Percentiles rank a stretch among this genome's conserved stretches.
These are phyloP conservation scores for Drosophila robusta DNA, from an alignment of 2,888 invertebrate species.

Conservation along the genomic window DNA sequence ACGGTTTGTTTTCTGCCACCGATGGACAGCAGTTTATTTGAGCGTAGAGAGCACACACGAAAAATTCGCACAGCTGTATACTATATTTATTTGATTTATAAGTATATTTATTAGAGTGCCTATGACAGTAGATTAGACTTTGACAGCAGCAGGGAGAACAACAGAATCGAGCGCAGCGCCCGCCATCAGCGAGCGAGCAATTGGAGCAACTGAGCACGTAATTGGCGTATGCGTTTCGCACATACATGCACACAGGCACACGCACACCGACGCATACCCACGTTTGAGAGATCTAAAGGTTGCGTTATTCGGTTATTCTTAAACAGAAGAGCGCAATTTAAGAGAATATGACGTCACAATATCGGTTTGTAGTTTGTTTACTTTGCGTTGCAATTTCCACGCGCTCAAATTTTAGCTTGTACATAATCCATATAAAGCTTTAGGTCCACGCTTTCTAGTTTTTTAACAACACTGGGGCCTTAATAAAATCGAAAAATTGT, in stretches of 20 bases:
- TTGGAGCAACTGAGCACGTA: constrained; percentile 71
- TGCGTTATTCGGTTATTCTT: too few species aligned
- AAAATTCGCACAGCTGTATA: constrained; percentile 44
- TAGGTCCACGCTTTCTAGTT: too few species aligned
- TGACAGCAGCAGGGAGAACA: constrained; percentile 38
- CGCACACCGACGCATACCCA: constrained; percentile 11
- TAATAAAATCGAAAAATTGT: too few species aligned
- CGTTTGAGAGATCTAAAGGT: too few species aligned
- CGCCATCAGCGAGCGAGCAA: constrained; percentile 68
- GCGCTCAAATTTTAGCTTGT: too few species aligned
- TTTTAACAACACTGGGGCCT: too few species aligned
- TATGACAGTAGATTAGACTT: constrained; percentile 50
- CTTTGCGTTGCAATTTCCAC: too few species aligned
- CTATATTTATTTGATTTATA: constrained; percentile 35
- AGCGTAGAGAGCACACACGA: constrained; percentile 29
- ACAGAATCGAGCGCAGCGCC: constrained; percentile 42
- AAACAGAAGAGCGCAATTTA: too few species aligned
- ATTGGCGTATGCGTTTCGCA: constrained; percentile 63
- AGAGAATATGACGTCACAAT: too few species aligned
- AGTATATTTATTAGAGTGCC: constrained; percentile 43
- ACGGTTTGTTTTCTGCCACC: constrained; percentile 16
- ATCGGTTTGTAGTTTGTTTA: too few species aligned
- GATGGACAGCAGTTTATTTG: constrained; percentile 20
- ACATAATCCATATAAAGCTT: too few species aligned
- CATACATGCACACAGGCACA: constrained; percentile 31